phyloP scores from a whole-genome alignment of 1,140 invertebrate genomes.

The Pseudomyrmex dendroicus region DNA sequence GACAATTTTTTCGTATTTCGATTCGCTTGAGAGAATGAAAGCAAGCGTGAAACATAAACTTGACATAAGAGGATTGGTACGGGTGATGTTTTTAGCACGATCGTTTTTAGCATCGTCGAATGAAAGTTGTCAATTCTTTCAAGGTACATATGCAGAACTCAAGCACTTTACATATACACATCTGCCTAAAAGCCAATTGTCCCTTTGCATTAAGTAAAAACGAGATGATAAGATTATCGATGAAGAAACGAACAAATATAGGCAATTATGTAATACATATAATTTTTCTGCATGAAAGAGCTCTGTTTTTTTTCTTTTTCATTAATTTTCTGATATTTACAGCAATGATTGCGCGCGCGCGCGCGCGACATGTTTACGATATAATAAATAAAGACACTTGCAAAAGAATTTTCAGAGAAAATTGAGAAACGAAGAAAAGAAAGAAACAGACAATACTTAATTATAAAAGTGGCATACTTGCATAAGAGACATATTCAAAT shows the following conservation, averaged over 20 bases:
- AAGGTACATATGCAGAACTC: not conserved
- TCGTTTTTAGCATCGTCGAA: not conserved
- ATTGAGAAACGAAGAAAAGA: no score
- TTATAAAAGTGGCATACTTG: constrained; percentile 2
- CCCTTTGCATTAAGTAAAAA: constrained; percentile 17
- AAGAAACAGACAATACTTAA: not conserved
- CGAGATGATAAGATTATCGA: constrained; percentile 7
- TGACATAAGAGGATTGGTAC: constrained; percentile 2
- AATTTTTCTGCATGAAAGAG: no score
- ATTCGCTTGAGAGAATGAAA: not conserved
- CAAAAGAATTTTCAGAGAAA: no score
- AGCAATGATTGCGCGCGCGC: no score
- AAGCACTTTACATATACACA: constrained; percentile 19
- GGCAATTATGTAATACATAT: no score
- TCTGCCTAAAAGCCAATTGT: not conserved
- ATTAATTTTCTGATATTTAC: no score
- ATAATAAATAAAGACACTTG: no score
- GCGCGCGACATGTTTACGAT: no score
- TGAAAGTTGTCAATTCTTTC: constrained; percentile 5
- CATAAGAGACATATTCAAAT: not conserved
- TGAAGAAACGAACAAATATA: not conserved
- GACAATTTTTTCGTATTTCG: not conserved
- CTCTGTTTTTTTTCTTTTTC: no score
- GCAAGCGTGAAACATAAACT: not conserved
- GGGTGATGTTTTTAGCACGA: not conserved